Evolutionary conservation across 2,888 invertebrate genomes (phyloP).

Genomic region (Melinaea menophilus): DNA sequence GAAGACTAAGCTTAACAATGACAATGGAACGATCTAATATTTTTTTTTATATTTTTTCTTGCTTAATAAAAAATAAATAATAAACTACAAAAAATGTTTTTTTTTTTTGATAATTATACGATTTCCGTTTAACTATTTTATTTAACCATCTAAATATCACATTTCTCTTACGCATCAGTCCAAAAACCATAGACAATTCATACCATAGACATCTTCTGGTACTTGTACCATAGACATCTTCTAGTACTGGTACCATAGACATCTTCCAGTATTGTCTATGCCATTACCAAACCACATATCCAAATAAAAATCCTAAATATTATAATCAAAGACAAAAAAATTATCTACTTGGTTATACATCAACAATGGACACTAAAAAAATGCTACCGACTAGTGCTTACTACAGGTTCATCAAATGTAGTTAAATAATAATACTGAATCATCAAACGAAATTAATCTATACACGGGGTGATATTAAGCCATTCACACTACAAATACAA

Average conservation of each 20-base stretch:
- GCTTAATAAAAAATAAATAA: slow-evolving; percentile 25
- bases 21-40: slow-evolving; percentile 17
- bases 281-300: slow-evolving; percentile 42
- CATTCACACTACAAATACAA: background rate
- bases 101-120: slow-evolving; percentile 9
- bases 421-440: slow-evolving; percentile 56
- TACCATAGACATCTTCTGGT: slow-evolving; percentile 12
- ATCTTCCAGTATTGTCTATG: slow-evolving; percentile 34
- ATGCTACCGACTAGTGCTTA: slow-evolving; percentile 47
- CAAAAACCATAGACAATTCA: slow-evolving; percentile 42
- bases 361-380: slow-evolving; percentile 7
- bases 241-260: slow-evolving; percentile 23
- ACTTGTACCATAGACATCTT: slow-evolving; percentile 23
- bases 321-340: slow-evolving; percentile 21
- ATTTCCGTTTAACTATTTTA: slow-evolving; percentile 17
- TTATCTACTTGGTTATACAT: slow-evolving; percentile 17
- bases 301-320: slow-evolving; percentile 20
- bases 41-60: slow-evolving; percentile 17
- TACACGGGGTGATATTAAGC: too few species aligned
- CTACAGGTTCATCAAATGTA: slow-evolving; percentile 41
- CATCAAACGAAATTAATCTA: slow-evolving; percentile 34
- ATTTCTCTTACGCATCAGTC: slow-evolving; percentile 68
- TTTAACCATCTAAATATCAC: slow-evolving; percentile 58
- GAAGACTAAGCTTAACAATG: slow-evolving; percentile 17
- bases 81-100: slow-evolving; percentile 12